Evolutionary conservation across 53 echinoderm and acorn worm genomes (phyloP).

Genomic region (Holothuria scabra): DNA sequence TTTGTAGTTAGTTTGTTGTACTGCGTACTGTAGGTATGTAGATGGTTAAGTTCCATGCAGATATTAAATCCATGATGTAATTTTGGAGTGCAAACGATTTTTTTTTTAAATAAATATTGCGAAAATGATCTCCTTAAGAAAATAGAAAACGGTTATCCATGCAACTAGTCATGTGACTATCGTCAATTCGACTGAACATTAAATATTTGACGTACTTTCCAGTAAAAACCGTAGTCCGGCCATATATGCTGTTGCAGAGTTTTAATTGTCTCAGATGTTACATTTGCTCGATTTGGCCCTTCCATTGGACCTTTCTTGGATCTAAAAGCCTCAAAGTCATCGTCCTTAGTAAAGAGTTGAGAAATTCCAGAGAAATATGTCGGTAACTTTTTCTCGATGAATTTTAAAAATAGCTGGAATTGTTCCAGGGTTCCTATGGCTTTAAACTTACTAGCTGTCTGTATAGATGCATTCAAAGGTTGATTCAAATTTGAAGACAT

Average conservation of each 20-base stretch:
- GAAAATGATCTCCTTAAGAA: too few species aligned
- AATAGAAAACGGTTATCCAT: too few species aligned
- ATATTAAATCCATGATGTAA: too few species aligned
- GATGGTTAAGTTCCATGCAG: too few species aligned
- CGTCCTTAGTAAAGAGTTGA: background rate
- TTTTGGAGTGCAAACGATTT: too few species aligned
- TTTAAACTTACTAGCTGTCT: slow-evolving; percentile 1
- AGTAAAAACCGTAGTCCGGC: slow-evolving; percentile 42
- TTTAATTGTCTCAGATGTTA: background rate
- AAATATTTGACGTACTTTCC: slow-evolving; percentile 18
- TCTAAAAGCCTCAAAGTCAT: slow-evolving; percentile 33
- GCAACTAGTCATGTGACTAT: too few species aligned
- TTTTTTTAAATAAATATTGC: too few species aligned
- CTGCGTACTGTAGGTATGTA: too few species aligned
- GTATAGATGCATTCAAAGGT: background rate
- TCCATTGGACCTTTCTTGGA: slow-evolving; percentile 24
- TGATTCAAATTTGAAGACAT: background rate
- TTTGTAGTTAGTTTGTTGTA: too few species aligned
- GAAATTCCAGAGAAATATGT: slow-evolving; percentile 15
- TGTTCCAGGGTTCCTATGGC: slow-evolving; percentile 28
- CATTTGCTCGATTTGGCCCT: background rate
- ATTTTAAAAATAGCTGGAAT: slow-evolving; percentile 8
- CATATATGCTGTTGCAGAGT: slow-evolving; percentile 31
- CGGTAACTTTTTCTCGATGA: slow-evolving; percentile 20
- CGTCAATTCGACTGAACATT: background rate